Evolutionary conservation across 2,797 vertebrate species (phyloP).

Genomic region (Poecilia velifera): DNA sequence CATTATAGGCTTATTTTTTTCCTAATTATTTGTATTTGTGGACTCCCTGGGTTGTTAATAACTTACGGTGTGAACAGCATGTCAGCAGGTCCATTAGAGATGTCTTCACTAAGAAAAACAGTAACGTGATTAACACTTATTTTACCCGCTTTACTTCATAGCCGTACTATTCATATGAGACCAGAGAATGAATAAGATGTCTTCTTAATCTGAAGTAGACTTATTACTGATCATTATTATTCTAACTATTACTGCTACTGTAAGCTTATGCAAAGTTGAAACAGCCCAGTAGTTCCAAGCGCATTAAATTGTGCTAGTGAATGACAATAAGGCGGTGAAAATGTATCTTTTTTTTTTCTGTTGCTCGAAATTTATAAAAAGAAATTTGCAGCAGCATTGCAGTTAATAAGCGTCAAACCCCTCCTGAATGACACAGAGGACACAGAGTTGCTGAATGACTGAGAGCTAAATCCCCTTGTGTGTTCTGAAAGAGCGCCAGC

Average conservation of each 20-base stretch:
- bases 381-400: background rate
- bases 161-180: background rate
- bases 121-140: background rate
- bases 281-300: background rate
- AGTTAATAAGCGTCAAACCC: background rate
- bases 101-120: background rate
- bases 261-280: background rate
- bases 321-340: background rate
- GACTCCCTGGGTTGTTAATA: background rate
- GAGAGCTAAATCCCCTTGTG: conserved; percentile 15
- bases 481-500: conserved; percentile 44
- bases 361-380: background rate
- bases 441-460: conserved; percentile 20
- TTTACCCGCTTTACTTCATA: background rate
- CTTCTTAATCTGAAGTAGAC: background rate
- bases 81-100: background rate
- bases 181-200: background rate
- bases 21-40: background rate
- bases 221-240: background rate
- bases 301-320: background rate
- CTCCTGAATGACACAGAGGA: conserved; percentile 3
- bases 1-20: background rate
- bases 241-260: background rate
- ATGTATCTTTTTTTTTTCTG: background rate
- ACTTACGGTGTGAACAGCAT: background rate